Percentiles rank a stretch among this genome's conserved stretches.
phyloP scores from a whole-genome alignment of 1,140 invertebrate genomes.

The Frieseomelitta varia region DNA sequence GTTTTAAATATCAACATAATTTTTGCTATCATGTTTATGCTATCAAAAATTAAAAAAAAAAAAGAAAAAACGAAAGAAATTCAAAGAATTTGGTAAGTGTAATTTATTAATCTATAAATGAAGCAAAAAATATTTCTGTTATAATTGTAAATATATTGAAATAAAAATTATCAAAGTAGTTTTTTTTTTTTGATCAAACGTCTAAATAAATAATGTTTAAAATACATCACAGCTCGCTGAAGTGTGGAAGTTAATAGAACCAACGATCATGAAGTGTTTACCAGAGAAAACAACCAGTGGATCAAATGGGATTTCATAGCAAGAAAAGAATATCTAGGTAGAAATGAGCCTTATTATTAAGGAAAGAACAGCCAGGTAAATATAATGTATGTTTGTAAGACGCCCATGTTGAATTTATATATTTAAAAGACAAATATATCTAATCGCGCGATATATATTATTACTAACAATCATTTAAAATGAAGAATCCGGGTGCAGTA shows the following conservation, averaged over 20 bases:
- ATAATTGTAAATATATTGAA: neutral
- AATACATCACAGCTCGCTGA: constrained; percentile 81
- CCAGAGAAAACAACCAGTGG: constrained; percentile 79
- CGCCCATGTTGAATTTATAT: neutral
- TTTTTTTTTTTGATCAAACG: neutral
- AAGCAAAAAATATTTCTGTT: neutral
- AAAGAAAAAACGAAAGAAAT: neutral
- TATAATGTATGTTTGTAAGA: constrained; percentile 1
- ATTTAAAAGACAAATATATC: neutral
- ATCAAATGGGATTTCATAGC: constrained; percentile 77
- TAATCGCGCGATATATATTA: constrained; percentile 4
- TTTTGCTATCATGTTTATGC: neutral
- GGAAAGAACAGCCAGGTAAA: neutral
- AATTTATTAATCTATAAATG: neutral
- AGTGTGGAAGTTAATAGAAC: constrained; percentile 84
- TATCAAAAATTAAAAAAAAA: neutral
- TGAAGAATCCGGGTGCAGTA: neutral
- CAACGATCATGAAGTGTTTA: constrained; percentile 83
- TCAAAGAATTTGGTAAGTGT: constrained; percentile 19
- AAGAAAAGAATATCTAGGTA: constrained; percentile 8
- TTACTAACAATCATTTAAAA: neutral
- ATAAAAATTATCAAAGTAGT: neutral
- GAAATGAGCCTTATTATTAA: neutral
- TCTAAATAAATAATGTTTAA: constrained; percentile 12
- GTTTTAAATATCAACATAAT: neutral